A percentile compares a stretch with the other conserved stretches of the same genome.
Conservation (phyloP, 1,140 invertebrate genomes). For the Globodera rostochiensis region DNA sequence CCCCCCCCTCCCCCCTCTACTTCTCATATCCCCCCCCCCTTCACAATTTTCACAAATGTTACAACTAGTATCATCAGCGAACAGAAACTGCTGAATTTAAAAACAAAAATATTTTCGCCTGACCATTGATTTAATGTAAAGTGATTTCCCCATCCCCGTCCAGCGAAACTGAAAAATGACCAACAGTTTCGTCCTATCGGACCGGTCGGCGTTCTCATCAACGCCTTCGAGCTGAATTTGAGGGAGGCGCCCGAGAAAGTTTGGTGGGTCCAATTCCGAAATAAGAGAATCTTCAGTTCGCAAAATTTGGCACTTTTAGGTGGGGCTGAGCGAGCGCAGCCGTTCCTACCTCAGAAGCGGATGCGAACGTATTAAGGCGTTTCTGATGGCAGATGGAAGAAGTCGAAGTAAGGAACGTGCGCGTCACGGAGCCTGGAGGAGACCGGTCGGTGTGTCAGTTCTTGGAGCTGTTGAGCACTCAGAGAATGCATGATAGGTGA, state of each 20-base stretch:
- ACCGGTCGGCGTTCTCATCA: not conserved
- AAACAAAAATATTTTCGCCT: too few species aligned
- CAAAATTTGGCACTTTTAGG: conserved; percentile 14
- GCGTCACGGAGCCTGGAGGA: too few species aligned
- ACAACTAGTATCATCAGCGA: too few species aligned
- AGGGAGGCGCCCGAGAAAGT: not conserved
- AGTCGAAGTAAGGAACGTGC: conserved; percentile 1
- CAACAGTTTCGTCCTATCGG: conserved; percentile 32
- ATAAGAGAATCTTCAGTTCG: not conserved
- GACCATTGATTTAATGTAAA: too few species aligned
- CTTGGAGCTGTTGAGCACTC: not conserved
- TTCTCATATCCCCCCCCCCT: too few species aligned
- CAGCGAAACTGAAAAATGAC: too few species aligned
- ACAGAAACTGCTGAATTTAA: too few species aligned
- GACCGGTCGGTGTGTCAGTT: too few species aligned
- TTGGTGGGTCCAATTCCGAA: not conserved
- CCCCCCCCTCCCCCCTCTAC: too few species aligned
- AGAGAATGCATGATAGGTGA: conserved; percentile 10
- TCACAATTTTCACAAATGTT: too few species aligned
- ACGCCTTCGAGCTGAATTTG: conserved; percentile 6
- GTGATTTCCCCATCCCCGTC: too few species aligned
- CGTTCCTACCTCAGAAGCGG: conserved; percentile 1
- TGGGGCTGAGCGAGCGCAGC: conserved; percentile 5
- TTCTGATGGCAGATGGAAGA: conserved; percentile 18
- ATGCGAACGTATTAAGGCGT: conserved; percentile 16